Evolutionary conservation across 2,113 vertebrate genomes (phyloP).

Genomic region (Nerophis ophidion): DNA sequence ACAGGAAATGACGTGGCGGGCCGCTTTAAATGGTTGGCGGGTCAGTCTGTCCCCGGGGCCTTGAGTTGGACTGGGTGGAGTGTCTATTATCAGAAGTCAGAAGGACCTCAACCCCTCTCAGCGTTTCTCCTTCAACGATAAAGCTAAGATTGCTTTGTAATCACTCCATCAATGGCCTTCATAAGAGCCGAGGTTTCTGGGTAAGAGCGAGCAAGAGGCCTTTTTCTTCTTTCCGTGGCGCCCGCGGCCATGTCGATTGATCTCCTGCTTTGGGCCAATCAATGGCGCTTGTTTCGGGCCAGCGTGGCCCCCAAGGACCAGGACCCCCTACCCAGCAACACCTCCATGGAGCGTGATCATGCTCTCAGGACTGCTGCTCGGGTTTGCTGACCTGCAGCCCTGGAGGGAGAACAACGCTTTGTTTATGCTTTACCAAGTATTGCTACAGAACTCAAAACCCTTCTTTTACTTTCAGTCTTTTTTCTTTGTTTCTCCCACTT

Average conservation of each 20-base stretch:
- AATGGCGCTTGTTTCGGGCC: constrained; percentile 65
- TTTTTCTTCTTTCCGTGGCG: constrained; percentile 32
- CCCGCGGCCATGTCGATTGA: constrained; percentile 58
- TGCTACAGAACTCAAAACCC: neutral
- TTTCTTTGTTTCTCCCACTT: neutral
- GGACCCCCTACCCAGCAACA: constrained; percentile 19
- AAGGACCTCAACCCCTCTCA: neutral
- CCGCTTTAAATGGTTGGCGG: too few relatives aligned
- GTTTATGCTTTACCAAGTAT: neutral
- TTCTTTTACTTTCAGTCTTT: neutral
- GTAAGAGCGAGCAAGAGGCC: constrained; percentile 7
- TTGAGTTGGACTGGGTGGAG: neutral
- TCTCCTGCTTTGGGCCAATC: constrained; percentile 55
- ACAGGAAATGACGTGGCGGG: too few relatives aligned
- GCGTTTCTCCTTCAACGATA: neutral
- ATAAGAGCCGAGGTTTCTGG: constrained; percentile 23
- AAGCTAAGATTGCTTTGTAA: constrained; percentile 30
- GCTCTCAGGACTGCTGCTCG: constrained; percentile 7
- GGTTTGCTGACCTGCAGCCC: neutral
- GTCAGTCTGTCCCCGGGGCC: too few relatives aligned
- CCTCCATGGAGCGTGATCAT: constrained; percentile 13
- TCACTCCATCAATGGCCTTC: constrained; percentile 43
- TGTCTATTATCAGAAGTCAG: neutral
- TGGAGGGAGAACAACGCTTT: constrained; percentile 1
- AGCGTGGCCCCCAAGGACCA: constrained; percentile 22